Evolutionary conservation across 2,888 invertebrate species (phyloP), one percentile per base, ranked within the genome.

Genomic region (Mantis religiosa): DNA sequence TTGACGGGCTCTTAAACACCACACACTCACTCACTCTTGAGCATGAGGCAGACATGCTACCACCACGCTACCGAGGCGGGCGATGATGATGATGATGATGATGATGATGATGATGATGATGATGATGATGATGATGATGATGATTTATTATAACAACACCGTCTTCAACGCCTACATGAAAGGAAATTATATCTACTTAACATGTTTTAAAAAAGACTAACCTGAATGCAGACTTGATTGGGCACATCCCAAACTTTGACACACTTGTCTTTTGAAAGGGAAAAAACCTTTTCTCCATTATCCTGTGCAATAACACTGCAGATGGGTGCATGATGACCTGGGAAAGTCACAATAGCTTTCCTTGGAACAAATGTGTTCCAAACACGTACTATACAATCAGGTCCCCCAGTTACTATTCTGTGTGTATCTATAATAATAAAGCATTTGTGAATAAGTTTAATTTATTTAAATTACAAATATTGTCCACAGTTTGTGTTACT

Each of bases 281-380:
- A 96, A 92, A 97, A 96, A 71, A 97, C 93, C 84, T 95, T 95
- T 90, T 95, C 95, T 8, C 95, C 96, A 27, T 92, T 92, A 90
- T 95, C 94, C 93, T 97, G 96, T 89, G 97, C 94, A 90, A 96
- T 94, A 83, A 97, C 93, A 88, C 95, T 94, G 28, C 95, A 94
- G 90, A 98, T 94, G 20, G 96, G 95, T 1, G 96, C 94, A 91
- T 95, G 95, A 92, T 97, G 97, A 0, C 97, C 97, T 83, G 94
- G 93, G 81, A 97, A 94, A 25, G 95, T 93, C 15, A 94, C 94
- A 84, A 93, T 95, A 0, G 97, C 95, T 91, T 96, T 95, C 87
- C 93, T 93, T 1, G 96, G 95, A n/a, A 97, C 95, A 92, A 97
- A 97, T 0, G 97, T 95, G 93, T 97, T 97, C 97, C 97, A 98